phyloP scores from a whole-genome alignment of 1,140 invertebrate species.

The Sinella curviseta region DNA sequence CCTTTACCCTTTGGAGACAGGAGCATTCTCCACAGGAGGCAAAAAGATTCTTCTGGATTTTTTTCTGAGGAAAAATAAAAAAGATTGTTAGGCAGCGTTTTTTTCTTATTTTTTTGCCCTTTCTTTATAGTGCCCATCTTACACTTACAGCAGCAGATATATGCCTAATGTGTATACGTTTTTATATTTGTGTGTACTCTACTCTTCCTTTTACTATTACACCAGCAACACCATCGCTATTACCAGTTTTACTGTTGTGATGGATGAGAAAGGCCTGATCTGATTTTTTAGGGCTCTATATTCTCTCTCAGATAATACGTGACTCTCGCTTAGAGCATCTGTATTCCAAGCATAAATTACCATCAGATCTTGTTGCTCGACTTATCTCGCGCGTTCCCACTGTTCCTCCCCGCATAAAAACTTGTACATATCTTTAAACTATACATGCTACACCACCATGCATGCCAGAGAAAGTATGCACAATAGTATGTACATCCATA shows the following conservation, averaged over 20 bases:
- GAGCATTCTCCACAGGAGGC: neutral
- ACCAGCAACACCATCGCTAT: neutral
- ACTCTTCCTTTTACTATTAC: neutral
- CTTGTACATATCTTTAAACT: no score
- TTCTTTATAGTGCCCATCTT: no score
- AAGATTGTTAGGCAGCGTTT: neutral
- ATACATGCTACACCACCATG: no score
- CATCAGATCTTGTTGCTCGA: slow-evolving; percentile 6
- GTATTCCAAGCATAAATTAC: slow-evolving; percentile 15
- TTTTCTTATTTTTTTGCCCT: neutral
- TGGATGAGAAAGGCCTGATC: slow-evolving; percentile 13
- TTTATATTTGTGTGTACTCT: neutral
- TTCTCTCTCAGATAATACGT: slow-evolving; percentile 1
- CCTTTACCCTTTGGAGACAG: slow-evolving; percentile 11
- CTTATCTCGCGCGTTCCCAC: neutral
- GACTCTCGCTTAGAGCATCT: slow-evolving; percentile 10
- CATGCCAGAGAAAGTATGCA: no score
- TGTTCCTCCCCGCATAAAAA: no score
- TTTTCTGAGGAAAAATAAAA: neutral
- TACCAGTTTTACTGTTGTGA: neutral
- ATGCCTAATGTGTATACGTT: no score
- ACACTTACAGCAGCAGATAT: no score
- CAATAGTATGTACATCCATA: neutral
- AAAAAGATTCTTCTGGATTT: slow-evolving; percentile 10
- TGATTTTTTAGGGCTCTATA: slow-evolving; percentile 13